Percentiles rank a stretch among this genome's conserved stretches.
phyloP scores from a whole-genome alignment of 2,888 invertebrate species.

The Schrankia costaestrigalis region DNA sequence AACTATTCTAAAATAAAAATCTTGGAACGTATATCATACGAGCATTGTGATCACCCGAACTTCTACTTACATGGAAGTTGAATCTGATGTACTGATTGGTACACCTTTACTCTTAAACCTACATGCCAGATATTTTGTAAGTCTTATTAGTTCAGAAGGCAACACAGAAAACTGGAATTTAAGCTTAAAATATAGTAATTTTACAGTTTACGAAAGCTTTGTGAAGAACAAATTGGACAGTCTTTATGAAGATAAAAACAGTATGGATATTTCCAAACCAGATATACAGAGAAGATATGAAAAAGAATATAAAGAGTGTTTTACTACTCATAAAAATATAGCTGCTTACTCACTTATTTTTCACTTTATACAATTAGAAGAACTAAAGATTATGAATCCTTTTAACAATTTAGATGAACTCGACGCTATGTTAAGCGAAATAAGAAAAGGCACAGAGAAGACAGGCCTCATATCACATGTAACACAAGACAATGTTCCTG shows the following conservation, averaged over 20 bases:
- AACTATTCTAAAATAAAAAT: too few species aligned
- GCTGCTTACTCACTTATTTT: too few species aligned
- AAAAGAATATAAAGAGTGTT: conserved; percentile 14
- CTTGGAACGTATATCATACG: too few species aligned
- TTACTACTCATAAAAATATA: conserved; percentile 16
- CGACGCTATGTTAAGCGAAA: not conserved
- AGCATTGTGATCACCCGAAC: too few species aligned
- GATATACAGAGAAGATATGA: conserved; percentile 9
- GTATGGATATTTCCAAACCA: conserved; percentile 13
- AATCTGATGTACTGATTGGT: conserved; percentile 1
- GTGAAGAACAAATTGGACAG: conserved; percentile 16
- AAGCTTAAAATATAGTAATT: too few species aligned
- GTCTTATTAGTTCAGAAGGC: too few species aligned
- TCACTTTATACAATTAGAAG: too few species aligned
- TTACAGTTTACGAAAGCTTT: conserved; percentile 19
- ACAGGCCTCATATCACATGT: conserved; percentile 5
- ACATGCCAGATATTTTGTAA: conserved; percentile 13
- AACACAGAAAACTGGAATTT: too few species aligned
- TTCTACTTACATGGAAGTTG: too few species aligned
- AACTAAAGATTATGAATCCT: conserved; percentile 5
- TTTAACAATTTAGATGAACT: conserved; percentile 1
- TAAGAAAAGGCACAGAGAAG: conserved; percentile 4
- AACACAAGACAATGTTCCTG: conserved; percentile 2
- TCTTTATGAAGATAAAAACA: conserved; percentile 17
- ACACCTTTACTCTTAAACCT: conserved; percentile 19